Evolutionary conservation across 2,888 invertebrate species (phyloP), one percentile per base, ranked within the genome.

Genomic region (Caenorhabditis becei): DNA sequence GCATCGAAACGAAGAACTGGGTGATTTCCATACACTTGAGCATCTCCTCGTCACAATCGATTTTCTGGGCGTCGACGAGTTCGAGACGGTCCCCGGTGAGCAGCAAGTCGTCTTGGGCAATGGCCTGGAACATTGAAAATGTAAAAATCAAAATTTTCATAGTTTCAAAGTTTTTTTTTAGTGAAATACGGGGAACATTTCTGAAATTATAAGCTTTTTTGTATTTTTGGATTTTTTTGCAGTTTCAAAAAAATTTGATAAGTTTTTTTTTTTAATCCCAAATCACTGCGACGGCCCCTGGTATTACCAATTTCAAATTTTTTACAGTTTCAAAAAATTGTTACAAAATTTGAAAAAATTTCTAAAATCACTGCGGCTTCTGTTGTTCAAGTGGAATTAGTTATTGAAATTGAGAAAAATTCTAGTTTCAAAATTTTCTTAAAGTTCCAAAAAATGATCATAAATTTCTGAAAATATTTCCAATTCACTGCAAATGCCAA

Each of bases 1-100:
- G 54, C 69, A 75, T 74, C 10, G 74, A 62, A 16, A 80, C 75
- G 44, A 80, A 65, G 41, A 63, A 80, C 44, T 80, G 80, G 2
- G 80, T 41, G 20, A 80, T 59, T 65, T 80, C 80, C 53, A 80
- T 53, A 26, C 74, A 74, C 26, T 63, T 69, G 2, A 80, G 44
- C 11, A 75, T 8, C 28, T 59, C 59, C 16, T 70, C 80, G 32
- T 70, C 63, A 14, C 51, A 58, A 7, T 77, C 51, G 14, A 70
- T 11, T 0, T 24, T 37, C 16, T 35, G 44, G 20, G 59, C 44
- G 16, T 49, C 35, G 14, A 20, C 18, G 20, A 71, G 5, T 1
- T 47, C 61, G 10, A 72, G 62, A 1, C 14, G n/a, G 0, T 65
- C 49, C 4, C 37, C 10, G 11, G 59, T 67, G 26, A 79, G 24